These are phyloP conservation scores for Xiphorhynchus elegans DNA, from an alignment of 2,113 vertebrate genomes.

Conservation along the genomic window DNA sequence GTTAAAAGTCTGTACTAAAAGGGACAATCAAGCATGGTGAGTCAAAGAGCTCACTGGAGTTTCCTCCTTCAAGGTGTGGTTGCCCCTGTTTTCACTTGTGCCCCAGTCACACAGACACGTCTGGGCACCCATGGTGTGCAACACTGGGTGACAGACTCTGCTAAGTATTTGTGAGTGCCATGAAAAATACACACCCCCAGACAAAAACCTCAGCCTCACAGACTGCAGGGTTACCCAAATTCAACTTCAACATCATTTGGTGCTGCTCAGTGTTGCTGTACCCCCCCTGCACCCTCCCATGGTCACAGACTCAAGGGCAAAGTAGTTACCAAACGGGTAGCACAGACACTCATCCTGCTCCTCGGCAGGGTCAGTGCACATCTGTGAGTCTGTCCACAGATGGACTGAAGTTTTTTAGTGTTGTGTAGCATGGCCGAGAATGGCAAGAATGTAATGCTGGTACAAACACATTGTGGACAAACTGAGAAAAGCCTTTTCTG, in stretches of 20 bases:
- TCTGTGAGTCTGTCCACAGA: not conserved
- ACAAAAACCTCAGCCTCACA: not conserved
- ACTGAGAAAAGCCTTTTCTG: not conserved
- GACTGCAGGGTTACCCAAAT: not conserved
- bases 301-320: not conserved
- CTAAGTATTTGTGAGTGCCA: not conserved
- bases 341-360: not conserved
- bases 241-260: not conserved
- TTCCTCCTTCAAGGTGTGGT: not conserved
- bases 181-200: not conserved
- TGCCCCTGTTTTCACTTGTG: not conserved
- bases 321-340: not conserved
- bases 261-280: not conserved
- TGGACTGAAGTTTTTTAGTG: not conserved
- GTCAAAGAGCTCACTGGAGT: not conserved
- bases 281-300: not conserved
- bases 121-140: not conserved
- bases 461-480: not conserved
- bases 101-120: not conserved
- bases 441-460: not conserved
- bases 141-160: not conserved
- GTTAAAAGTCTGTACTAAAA: not conserved
- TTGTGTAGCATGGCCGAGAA: not conserved
- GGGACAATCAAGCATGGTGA: not conserved
- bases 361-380: not conserved